These are phyloP conservation scores for Phaethon lepturus DNA, from an alignment of 2,113 vertebrate genomes.

Conservation along the genomic window DNA sequence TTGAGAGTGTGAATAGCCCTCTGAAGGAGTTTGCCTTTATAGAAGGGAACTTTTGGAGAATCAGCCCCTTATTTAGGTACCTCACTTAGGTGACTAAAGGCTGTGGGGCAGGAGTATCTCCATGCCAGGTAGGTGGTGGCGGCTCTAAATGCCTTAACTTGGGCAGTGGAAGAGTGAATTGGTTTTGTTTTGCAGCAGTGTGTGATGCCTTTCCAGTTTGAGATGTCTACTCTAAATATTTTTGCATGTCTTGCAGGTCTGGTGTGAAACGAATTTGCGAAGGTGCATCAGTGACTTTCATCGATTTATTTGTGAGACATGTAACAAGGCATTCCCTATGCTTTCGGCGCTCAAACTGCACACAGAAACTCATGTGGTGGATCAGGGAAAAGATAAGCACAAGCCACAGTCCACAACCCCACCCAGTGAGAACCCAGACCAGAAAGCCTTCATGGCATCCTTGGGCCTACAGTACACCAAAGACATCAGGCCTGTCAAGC, in stretches of 20 bases:
- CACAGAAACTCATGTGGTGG: constrained; percentile 66
- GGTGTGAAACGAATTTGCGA: constrained; percentile 95
- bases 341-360: constrained; percentile 88
- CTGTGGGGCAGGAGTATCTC: background rate
- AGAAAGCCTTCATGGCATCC: constrained; percentile 86
- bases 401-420: constrained; percentile 31
- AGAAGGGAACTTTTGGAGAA: background rate
- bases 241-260: constrained; percentile 81
- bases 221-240: background rate
- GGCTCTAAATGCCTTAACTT: background rate
- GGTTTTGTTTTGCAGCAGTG: background rate
- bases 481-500: constrained; percentile 77
- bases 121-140: background rate
- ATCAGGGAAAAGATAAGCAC: constrained; percentile 69
- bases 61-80: background rate
- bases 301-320: constrained; percentile 89
- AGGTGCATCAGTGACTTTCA: constrained; percentile 94
- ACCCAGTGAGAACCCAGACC: constrained; percentile 56
- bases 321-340: constrained; percentile 96
- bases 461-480: constrained; percentile 90
- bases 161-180: background rate
- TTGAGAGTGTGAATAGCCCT: background rate
- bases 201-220: background rate
- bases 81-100: background rate
- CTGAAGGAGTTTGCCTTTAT: background rate